Base-by-base conservation (phyloP, 2,113 vertebrate species). In the Sylvia atricapilla region DNA sequence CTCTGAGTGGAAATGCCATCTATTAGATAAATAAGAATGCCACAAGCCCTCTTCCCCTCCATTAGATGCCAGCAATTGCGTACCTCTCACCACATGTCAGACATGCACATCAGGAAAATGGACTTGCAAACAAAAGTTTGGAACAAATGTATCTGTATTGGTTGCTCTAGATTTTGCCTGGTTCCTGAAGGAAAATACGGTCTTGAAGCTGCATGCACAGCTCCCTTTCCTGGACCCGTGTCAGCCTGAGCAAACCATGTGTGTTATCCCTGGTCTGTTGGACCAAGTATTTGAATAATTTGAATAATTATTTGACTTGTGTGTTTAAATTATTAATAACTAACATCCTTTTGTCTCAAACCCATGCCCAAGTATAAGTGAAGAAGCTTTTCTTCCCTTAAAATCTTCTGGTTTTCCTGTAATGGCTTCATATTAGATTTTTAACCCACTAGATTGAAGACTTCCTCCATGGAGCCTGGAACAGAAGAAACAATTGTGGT, bases 81-180 rank as follows among this genome's bases (percentile, higher is more conserved):
- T 68, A 74, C 37, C 27, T 68, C 60, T 68, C 0, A 0, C 53
- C 0, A 0, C 23, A 4, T 23, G 25, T 56, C 59, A 35, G 25
- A 66, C 20, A 28, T 24, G 22, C 1, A 2, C 46, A 10, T 58
- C 1, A 3, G 46, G 60, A 84, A 91, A 35, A 30, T 60, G 39
- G 39, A 91, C 6, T 9, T 74, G 50, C 60, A 84, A 74, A 63
- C 28, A 31, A 21, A 90, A 84, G 14, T 8, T 84, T 28, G 16
- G 9, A 84, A 46, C 31, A 41, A 60, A 10, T 1, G 0, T 73
- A 16, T 60, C 44, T 73, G 5, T 56, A 13, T 27, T 58, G 49
- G 9, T 37, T 89, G 50, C 56, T 81, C 56, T 37, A 53, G 55
- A 55, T 44, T 78, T 69, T 12, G 8, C 28, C 39, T 46, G 7